A percentile compares a stretch with the other conserved stretches of the same genome.
phyloP scores from a whole-genome alignment of 2,797 vertebrate species.

The Momotus momota region DNA sequence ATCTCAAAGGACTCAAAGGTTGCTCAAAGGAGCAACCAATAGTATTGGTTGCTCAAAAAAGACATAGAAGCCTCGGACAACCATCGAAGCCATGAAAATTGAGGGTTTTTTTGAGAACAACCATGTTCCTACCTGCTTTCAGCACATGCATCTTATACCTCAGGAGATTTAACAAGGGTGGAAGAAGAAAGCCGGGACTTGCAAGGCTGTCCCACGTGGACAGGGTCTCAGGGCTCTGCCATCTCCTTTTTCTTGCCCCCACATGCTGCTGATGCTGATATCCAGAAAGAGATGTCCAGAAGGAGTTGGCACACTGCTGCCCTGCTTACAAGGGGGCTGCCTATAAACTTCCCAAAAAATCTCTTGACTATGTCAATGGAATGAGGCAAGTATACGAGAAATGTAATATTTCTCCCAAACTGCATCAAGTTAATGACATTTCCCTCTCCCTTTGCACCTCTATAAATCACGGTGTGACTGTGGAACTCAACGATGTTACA shows the following conservation, averaged over 20 bases:
- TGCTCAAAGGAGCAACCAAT: too few species aligned
- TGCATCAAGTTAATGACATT: constrained; percentile 4
- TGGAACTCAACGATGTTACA: neutral
- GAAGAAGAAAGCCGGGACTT: neutral
- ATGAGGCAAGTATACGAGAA: neutral
- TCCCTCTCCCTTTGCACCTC: neutral
- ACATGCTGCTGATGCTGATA: neutral
- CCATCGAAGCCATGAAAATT: neutral
- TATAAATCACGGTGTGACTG: neutral
- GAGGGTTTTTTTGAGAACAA: neutral
- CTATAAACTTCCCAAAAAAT: neutral
- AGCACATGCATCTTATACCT: neutral
- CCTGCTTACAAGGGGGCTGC: neutral
- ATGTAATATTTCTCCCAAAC: neutral
- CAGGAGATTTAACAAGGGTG: neutral
- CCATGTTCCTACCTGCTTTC: neutral
- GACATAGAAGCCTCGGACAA: neutral
- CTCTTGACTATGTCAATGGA: neutral
- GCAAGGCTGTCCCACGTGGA: fast-evolving
- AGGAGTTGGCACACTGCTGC: neutral
- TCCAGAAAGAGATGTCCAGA: neutral
- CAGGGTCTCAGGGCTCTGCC: neutral
- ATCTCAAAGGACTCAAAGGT: neutral
- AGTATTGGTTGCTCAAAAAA: neutral
- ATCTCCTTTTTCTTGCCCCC: neutral